phyloP scores from a whole-genome alignment of 2,113 vertebrate genomes.

The Hiodon tergisus region DNA sequence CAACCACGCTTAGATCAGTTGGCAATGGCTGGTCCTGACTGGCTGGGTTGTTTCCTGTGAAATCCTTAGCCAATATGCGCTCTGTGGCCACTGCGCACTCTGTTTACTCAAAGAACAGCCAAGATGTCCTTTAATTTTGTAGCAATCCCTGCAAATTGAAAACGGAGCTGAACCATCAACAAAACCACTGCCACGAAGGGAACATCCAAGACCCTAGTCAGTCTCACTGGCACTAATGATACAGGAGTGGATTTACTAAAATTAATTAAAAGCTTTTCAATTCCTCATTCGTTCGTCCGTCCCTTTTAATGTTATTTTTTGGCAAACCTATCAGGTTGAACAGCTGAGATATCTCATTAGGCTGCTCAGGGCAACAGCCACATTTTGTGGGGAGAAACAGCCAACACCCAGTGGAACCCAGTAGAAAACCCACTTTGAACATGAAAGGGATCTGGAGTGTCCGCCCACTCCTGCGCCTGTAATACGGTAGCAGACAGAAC shows the following conservation, averaged over 20 bases:
- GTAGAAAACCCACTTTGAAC: slow-evolving; percentile 50
- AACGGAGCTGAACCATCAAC: neutral
- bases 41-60: neutral
- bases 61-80: neutral
- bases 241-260: slow-evolving; percentile 22
- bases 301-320: slow-evolving; percentile 34
- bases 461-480: slow-evolving; percentile 45
- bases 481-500: neutral
- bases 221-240: slow-evolving; percentile 9
- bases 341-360: slow-evolving; percentile 39
- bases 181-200: slow-evolving; percentile 7
- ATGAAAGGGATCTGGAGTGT: slow-evolving; percentile 56
- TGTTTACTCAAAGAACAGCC: neutral
- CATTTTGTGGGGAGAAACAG: slow-evolving; percentile 22
- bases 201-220: slow-evolving; percentile 12
- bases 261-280: slow-evolving; percentile 20
- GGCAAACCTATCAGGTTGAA: slow-evolving; percentile 35
- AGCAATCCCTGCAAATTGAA: neutral
- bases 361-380: slow-evolving; percentile 18
- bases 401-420: slow-evolving; percentile 44
- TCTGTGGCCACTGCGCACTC: neutral
- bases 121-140: neutral
- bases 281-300: neutral
- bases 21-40: no score
- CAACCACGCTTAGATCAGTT: no score